These are phyloP conservation scores for Cheiracanthium punctorium DNA, from an alignment of 2,888 invertebrate genomes.

Conservation along the genomic window DNA sequence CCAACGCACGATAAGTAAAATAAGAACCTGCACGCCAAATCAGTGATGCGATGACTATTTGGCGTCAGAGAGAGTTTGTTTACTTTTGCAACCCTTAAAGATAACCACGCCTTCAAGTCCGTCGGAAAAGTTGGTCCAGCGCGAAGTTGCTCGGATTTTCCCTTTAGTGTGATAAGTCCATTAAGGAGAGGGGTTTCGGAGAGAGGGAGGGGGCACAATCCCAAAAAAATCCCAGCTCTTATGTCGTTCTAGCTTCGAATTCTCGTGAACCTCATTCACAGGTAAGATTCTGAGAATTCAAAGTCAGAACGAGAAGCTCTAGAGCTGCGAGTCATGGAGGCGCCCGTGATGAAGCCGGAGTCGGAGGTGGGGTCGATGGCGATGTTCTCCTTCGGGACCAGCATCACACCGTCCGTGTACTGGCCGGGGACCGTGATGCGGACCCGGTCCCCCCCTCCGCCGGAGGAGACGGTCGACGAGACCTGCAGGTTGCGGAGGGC, in stretches of 20 bases:
- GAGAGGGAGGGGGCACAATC: neutral
- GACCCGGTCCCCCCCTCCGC: slow-evolving; percentile 65
- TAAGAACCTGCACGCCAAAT: too few species aligned
- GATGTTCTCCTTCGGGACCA: slow-evolving; percentile 66
- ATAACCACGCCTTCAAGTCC: too few species aligned
- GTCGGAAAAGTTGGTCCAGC: too few species aligned
- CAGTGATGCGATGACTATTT: too few species aligned
- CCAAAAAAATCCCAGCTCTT: neutral
- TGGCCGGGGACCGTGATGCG: slow-evolving; percentile 62
- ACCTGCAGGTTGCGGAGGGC: slow-evolving; percentile 65
- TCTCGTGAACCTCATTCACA: slow-evolving; percentile 78
- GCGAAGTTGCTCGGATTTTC: too few species aligned
- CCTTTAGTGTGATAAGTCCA: too few species aligned
- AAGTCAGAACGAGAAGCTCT: slow-evolving; percentile 89
- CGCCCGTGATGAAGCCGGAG: slow-evolving; percentile 72
- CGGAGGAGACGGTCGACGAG: slow-evolving; percentile 30
- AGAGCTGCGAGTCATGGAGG: slow-evolving; percentile 82
- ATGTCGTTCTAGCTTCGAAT: slow-evolving; percentile 15
- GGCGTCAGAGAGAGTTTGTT: too few species aligned
- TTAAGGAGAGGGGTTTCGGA: too few species aligned
- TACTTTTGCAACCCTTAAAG: too few species aligned
- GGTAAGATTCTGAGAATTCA: slow-evolving; percentile 91
- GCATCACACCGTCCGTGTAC: slow-evolving; percentile 64
- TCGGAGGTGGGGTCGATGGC: slow-evolving; percentile 72
- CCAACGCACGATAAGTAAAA: too few species aligned